Percentiles rank a stretch among this genome's conserved stretches.
Conservation (phyloP, 1,140 invertebrate genomes). For the Drosophila grimshawi region DNA sequence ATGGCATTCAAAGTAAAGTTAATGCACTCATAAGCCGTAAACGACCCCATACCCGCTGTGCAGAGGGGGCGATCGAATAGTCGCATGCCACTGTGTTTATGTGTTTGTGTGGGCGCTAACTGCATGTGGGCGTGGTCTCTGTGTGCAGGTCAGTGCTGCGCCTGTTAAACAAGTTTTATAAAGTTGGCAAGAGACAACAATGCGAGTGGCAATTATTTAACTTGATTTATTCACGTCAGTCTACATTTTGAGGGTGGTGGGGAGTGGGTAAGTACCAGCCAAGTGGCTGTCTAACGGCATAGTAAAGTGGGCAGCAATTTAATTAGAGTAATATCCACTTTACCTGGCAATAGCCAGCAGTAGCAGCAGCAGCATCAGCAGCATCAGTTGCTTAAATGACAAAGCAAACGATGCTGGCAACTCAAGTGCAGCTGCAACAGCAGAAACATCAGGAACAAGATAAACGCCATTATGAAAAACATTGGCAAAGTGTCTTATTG, state of each 20-base stretch:
- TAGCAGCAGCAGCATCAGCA: constrained; percentile 5
- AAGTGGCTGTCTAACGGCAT: constrained; percentile 39
- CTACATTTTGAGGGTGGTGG: constrained; percentile 44
- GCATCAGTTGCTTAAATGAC: constrained; percentile 60
- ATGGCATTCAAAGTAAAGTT: constrained; percentile 11
- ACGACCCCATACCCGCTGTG: background rate
- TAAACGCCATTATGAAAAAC: constrained; percentile 32
- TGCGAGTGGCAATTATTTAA: constrained; percentile 77
- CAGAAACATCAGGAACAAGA: constrained; percentile 26
- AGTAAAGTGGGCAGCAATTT: constrained; percentile 72
- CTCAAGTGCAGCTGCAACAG: constrained; percentile 39
- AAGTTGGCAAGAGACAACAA: constrained; percentile 59
- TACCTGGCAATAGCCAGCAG: constrained; percentile 40
- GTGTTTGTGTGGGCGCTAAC: constrained; percentile 1
- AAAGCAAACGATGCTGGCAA: constrained; percentile 58
- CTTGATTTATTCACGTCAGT: constrained; percentile 78
- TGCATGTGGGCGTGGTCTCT: constrained; percentile 30
- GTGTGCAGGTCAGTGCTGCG: constrained; percentile 27
- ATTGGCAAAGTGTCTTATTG: constrained; percentile 76
- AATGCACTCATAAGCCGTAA: background rate
- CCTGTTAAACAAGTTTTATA: constrained; percentile 48
- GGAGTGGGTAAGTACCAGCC: constrained; percentile 3
- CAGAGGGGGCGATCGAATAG: constrained; percentile 9
- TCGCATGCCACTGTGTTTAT: constrained; percentile 15
- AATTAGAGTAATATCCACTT: constrained; percentile 74